These are phyloP conservation scores for Drosophila paranaensis DNA, from an alignment of 2,888 invertebrate genomes.

Conservation along the genomic window DNA sequence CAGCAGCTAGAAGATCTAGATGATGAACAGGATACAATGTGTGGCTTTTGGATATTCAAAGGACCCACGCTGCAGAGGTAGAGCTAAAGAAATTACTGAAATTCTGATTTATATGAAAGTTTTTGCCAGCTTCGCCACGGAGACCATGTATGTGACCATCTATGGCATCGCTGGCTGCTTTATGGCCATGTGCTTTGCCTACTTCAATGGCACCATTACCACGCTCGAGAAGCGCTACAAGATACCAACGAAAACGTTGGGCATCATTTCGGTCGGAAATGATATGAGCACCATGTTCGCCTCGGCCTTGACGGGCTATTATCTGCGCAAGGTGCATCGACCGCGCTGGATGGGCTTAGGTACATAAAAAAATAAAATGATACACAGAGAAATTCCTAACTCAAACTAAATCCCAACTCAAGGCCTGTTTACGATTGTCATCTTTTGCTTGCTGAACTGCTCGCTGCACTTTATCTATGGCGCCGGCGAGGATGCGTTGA, in stretches of 20 bases:
- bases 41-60: slow-evolving; percentile 87
- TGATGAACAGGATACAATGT: slow-evolving; percentile 77
- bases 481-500: slow-evolving; percentile 88
- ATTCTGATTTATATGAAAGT: neutral
- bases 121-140: slow-evolving; percentile 81
- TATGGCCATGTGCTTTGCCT: slow-evolving; percentile 88
- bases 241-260: slow-evolving; percentile 89
- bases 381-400: neutral
- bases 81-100: neutral
- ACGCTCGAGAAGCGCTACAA: slow-evolving; percentile 90
- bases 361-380: slow-evolving; percentile 25
- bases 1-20: neutral
- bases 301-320: slow-evolving; percentile 88
- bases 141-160: slow-evolving; percentile 85
- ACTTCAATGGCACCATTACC: slow-evolving; percentile 89
- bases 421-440: slow-evolving; percentile 87
- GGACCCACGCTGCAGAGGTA: slow-evolving; percentile 87
- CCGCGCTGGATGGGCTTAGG: slow-evolving; percentile 89
- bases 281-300: slow-evolving; percentile 89
- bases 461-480: slow-evolving; percentile 89
- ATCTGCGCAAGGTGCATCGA: slow-evolving; percentile 89
- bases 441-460: slow-evolving; percentile 88
- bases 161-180: slow-evolving; percentile 89
- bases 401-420: slow-evolving; percentile 22
- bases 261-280: slow-evolving; percentile 90